Conservation (phyloP, 2,888 invertebrate genomes). For the Suillia variegata region DNA sequence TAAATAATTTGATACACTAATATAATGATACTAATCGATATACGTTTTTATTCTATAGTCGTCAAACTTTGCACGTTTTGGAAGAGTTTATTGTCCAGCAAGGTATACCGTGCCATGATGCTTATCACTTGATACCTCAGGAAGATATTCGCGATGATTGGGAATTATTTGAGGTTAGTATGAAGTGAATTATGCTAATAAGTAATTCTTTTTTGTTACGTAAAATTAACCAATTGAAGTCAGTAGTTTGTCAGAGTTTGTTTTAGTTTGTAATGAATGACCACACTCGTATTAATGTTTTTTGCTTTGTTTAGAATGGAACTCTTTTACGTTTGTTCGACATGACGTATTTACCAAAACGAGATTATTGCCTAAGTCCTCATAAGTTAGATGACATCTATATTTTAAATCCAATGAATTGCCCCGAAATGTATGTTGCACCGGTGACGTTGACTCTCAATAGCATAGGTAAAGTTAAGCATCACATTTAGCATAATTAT, state of each 20-base stretch:
- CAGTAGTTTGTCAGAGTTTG: no score
- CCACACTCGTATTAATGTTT: constrained; percentile 14
- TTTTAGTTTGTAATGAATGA: neutral
- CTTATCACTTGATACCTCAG: constrained; percentile 17
- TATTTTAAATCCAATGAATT: neutral
- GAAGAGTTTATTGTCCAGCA: constrained; percentile 27
- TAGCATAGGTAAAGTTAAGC: neutral
- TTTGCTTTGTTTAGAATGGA: constrained; percentile 26
- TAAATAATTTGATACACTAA: no score
- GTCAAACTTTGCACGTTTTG: constrained; percentile 1
- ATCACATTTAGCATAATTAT: no score
- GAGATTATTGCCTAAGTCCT: constrained; percentile 31
- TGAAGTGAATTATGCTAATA: no score
- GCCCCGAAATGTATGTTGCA: neutral
- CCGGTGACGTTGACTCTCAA: neutral
- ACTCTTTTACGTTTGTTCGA: neutral
- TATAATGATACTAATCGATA: no score
- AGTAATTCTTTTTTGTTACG: no score
- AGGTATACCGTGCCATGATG: constrained; percentile 24
- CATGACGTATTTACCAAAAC: neutral
- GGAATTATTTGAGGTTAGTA: constrained; percentile 26
- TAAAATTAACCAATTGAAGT: no score
- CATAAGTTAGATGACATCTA: neutral
- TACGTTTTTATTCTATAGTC: no score
- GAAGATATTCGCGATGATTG: constrained; percentile 20